Base-by-base conservation (phyloP, 2,113 vertebrate genomes). In the Mirza zaza region DNA sequence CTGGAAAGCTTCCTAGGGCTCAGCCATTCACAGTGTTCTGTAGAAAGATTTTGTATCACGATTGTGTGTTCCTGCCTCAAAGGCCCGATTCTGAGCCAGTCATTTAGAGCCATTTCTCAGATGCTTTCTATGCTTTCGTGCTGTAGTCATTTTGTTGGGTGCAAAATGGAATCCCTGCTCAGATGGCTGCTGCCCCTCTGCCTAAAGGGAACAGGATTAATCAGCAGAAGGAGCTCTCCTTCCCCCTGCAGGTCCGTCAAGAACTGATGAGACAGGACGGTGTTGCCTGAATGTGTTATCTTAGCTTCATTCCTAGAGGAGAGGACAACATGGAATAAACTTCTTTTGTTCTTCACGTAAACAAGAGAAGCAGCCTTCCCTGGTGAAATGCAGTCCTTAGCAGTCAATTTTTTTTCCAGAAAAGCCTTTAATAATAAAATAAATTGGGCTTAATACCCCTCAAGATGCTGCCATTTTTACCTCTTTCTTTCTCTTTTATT, bases 401-500 rank as follows among this genome's bases (percentile, higher is more conserved):
- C 11, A 84, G 25, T 20, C 55, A 71, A 0, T 11, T 70, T 65
- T 71, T 42, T 57, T 57, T 15, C 52, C n/a, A 48, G 52, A 50
- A 91, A 87, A 73, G 7, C 45, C 45, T 45, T 8, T 13, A 32
- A 91, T 52, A n/a, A 52, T 75, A 50, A 34, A 70, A 48, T 52
- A 23, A 55, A 32, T 11, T 95, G 18, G 25, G 25, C 95, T 77
- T 97, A 80, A 93, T 81, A 4, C 96, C 93, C 96, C 89, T 98
- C 91, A 52, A 52, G 15, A 14, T 57, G 87, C 27, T 96, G 83
- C 96, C 95, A 87, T 97, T 93, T 98, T 89, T 98, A 7, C 97
- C 91, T 97, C 94, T 96, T 91, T 98, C 77, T 98, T 97, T 98
- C 84, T 96, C 48, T 96, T 97, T 98, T 97, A 27, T 27, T 10